Evolutionary conservation across 1,140 invertebrate species (phyloP), one percentile per base, ranked within the genome.

Genomic region (Asobara japonica): DNA sequence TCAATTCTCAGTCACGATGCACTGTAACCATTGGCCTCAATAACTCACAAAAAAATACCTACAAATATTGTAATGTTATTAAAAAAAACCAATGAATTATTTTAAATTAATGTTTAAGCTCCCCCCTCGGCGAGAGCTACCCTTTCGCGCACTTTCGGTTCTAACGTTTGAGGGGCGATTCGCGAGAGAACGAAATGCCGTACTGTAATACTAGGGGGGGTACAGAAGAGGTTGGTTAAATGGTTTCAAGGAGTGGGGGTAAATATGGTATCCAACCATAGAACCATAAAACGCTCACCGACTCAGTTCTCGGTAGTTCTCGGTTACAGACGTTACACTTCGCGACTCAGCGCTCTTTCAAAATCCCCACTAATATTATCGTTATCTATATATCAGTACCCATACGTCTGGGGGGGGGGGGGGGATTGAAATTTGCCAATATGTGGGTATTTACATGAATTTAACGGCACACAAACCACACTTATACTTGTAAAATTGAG

Each of bases 41-140:
- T 78, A 76, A 80, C 79, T 79, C 80, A 72, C 76, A 79, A 78
- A 76, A 74, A 73, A 67, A 69, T 68, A 38, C 75, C 71, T 38
- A 65, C 62, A 16, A 36, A 38, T 18, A 20, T 10, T n/a, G n/a
- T n/a, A n/a, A n/a, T n/a, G n/a, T n/a, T n/a, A n/a, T 56, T 4
- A 56, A 56, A 10, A 25, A 25, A 10, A 25, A 20, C 8, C 8
- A 27, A 27, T 25, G 25, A 10, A 3, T 22, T 56, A 45, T 56
- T 56, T 56, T 56, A 18, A 56, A 18, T 56, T 18, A 56, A 56
- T 56, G 51, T 56, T 56, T 18, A 18, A 25, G 18, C 25, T 18
- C 10, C 4, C 13, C 22, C 51, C 51, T 22, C 20, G 18, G 51
- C 20, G 18, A 11, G 18, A 25, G 51, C 51, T 56, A 56, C 22